Base-by-base conservation (phyloP, 1,140 invertebrate species). In the Drosophila equinoxialis region DNA sequence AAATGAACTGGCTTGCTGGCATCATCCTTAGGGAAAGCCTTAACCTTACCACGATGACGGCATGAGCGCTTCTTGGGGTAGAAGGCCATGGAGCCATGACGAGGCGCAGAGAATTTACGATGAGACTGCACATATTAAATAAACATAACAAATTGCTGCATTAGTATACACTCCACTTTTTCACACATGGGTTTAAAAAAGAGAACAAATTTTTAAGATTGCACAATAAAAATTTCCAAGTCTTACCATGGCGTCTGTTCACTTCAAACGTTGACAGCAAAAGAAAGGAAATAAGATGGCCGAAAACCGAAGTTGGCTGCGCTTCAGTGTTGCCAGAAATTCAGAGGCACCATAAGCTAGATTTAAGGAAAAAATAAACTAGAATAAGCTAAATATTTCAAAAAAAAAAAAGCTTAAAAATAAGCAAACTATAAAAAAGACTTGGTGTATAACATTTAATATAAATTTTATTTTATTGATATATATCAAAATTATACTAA, bases 11-110 rank as follows among this genome's bases (percentile, higher is more conserved):
- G 99, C 92, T 99, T 99, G 76, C 93, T 95, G 20, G 96, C 94
- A 92, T 99, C 98, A 96, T 99, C 99, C 92, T 98, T 99, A n/a
- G 99, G 99, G 94, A 99, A 99, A 73, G 99, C 97, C 97, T 99
- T 99, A 61, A 98, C 97, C 93, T 99, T 99, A 90, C 99, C 99
- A 94, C 98, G 97, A 95, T 99, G 97, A 92, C 98, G 96, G 72
- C 94, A 95, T 68, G 97, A 96, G 80, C 99, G 95, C 93, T 99
- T 99, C 93, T 99, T 99, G 83, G 99, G 99, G 93, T 99, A 97
- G 95, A 99, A 99, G 82, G 98, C 99, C 97, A 99, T 99, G 62
- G 98, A 99, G 79, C 99, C 99, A 96, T 99, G 99, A 78, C 99
- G 96, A 76, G 99, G 99, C 10, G 98, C 99, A 91, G 98, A 99